Evolutionary conservation across 2,888 invertebrate species (phyloP), one percentile per base, ranked within the genome.

Genomic region (Luperina testacea): DNA sequence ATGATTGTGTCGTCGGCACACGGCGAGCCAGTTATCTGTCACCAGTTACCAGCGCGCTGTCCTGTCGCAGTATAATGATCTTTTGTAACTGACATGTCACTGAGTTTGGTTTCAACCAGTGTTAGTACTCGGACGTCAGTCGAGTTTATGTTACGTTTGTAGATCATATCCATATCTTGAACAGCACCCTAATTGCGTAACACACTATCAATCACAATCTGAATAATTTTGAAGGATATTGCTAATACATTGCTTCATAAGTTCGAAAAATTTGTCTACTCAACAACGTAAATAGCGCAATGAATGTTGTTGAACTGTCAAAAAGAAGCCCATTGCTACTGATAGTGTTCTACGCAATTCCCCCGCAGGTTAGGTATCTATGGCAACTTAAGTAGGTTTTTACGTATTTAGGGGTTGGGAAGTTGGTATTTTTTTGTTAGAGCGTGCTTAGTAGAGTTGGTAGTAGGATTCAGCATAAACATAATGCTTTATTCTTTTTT

Each of bases 1-100:
- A 68, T 67, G 73, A 87, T 79, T 64, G 79, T 79, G 87, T 75
- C 83, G 67, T 74, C 70, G 74, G 51, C 75, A 87, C 64, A 17
- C 78, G 68, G 74, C 38, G 63, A 87, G 76, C 85, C 72, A 77
- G 85, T 76, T 77, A 87, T 85, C 84, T 80, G 85, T 84, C 84
- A 85, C 65, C 71, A 64, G 80, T 59, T 76, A 75, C 73, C 73
- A 67, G 67, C 63, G 69, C 63, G 57, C 27, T 64, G 75, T 86
- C 75, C 72, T 32, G 67, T 63, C 38, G 59, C 75, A 74, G 45
- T 75, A 48, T 45, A 57, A 27, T 67, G 65, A 72, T 75, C 63
- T 67, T 73, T 84, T 83, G 70, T 63, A 86, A 78, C 61, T 69
- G 72, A 75, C 84, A 48, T 51, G 48, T 67, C 69, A 61, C 53